Percentiles rank a stretch among this genome's conserved stretches.
These are phyloP conservation scores for Anthonomus grandis DNA, from an alignment of 1,140 invertebrate species.

Conservation along the genomic window DNA sequence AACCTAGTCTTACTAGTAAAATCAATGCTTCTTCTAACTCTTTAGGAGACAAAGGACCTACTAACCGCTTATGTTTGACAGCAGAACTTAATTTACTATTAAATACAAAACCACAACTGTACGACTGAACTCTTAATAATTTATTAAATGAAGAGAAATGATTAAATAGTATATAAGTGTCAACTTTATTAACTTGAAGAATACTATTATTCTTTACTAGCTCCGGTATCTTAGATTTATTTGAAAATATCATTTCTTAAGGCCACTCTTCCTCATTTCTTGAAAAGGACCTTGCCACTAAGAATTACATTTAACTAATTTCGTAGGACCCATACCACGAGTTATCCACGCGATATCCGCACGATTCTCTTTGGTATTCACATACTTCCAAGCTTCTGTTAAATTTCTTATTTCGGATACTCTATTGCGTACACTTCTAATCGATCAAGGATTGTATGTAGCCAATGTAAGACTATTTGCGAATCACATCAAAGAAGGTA, in stretches of 20 bases:
- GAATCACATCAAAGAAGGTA: not conserved
- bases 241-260: not conserved
- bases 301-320: conserved; percentile 3
- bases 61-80: too few species aligned
- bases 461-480: not conserved
- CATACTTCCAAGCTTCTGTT: conserved; percentile 34
- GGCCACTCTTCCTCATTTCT: not conserved
- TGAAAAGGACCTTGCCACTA: conserved; percentile 23
- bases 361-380: too few species aligned
- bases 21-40: too few species aligned
- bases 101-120: too few species aligned
- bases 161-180: too few species aligned
- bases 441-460: not conserved
- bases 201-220: not conserved
- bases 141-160: too few species aligned
- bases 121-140: too few species aligned
- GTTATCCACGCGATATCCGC: conserved; percentile 42
- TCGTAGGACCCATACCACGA: conserved; percentile 26
- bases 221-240: not conserved
- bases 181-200: not conserved
- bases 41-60: too few species aligned
- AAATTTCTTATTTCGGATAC: conserved; percentile 36
- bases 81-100: too few species aligned
- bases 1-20: too few species aligned
- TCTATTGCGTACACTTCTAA: conserved; percentile 46